Evolutionary conservation across 2,888 invertebrate species (phyloP).

Genomic region (Erannis defoliaria): DNA sequence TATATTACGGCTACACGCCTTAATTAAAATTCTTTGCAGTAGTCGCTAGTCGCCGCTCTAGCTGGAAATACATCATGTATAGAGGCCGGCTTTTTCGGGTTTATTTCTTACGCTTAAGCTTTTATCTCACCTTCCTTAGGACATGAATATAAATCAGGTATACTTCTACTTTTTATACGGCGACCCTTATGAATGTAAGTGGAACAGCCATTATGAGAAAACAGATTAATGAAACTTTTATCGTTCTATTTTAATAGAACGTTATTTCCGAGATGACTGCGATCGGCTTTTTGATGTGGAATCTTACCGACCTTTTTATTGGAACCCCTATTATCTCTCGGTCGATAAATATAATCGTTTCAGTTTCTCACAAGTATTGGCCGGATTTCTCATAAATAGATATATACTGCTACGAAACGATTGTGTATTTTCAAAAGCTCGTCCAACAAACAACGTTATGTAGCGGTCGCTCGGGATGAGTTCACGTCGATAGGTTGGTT

Average conservation of each 20-base stretch:
- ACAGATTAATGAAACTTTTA: conserved; percentile 33
- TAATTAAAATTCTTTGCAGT: conserved; percentile 67
- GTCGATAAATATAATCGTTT: conserved; percentile 9
- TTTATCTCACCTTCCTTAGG: conserved; percentile 35
- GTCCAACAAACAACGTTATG: neutral
- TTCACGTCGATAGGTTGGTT: conserved; percentile 26
- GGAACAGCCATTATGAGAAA: conserved; percentile 32
- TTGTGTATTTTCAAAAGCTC: conserved; percentile 3
- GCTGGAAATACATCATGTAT: conserved; percentile 50
- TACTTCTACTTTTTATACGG: conserved; percentile 32
- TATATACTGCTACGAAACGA: neutral
- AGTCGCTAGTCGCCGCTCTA: conserved; percentile 44
- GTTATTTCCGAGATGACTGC: conserved; percentile 19
- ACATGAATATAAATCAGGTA: conserved; percentile 35
- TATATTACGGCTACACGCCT: conserved; percentile 57
- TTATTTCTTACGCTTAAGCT: conserved; percentile 30
- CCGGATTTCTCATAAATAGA: too few species aligned
- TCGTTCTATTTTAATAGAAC: conserved; percentile 29
- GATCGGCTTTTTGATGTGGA: conserved; percentile 12
- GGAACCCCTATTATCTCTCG: conserved; percentile 3
- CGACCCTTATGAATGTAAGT: conserved; percentile 36
- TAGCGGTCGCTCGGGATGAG: conserved; percentile 18
- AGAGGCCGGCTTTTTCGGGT: conserved; percentile 15
- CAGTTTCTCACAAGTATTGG: conserved; percentile 2
- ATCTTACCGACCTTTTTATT: conserved; percentile 18